These are phyloP conservation scores for Pelagia noctiluca DNA, from an alignment of 30 jellyfish, hydroid and myxozoan species.

Conservation along the genomic window DNA sequence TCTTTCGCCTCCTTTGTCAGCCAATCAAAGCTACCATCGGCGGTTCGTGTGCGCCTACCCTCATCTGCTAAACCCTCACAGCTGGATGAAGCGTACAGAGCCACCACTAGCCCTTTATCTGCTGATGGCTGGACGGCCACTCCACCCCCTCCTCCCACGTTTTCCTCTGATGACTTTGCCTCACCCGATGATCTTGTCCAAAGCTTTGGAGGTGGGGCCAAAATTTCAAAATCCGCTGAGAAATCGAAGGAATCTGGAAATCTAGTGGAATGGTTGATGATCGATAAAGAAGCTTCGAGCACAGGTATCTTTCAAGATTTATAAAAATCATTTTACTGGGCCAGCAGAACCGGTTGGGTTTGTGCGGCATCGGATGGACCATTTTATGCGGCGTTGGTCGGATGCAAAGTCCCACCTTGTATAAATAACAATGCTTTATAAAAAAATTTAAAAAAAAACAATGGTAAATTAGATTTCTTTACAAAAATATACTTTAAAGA, in stretches of 20 bases:
- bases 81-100: conserved; percentile 64
- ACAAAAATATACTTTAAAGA: too few species aligned
- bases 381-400: too few species aligned
- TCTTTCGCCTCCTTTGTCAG: conserved; percentile 76
- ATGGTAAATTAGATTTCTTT: too few species aligned
- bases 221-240: conserved; percentile 14
- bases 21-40: conserved; percentile 71
- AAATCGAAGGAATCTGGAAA: conserved; percentile 50
- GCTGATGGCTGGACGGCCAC: conserved; percentile 73
- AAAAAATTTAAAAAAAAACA: too few species aligned
- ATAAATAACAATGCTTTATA: too few species aligned
- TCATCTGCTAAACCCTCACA: conserved; percentile 47
- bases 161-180: conserved; percentile 21
- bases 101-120: conserved; percentile 55
- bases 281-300: conserved; percentile 50
- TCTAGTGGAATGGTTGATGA: conserved; percentile 40
- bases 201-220: conserved; percentile 25
- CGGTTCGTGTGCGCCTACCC: conserved; percentile 67
- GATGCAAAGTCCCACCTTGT: too few species aligned
- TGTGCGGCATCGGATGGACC: too few species aligned
- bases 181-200: conserved; percentile 35
- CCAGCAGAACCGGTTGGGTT: too few species aligned
- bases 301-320: too few species aligned
- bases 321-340: too few species aligned
- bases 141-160: conserved; percentile 64